Base-by-base conservation (phyloP, 2,888 invertebrate genomes). In the Rhagonycha fulva region DNA sequence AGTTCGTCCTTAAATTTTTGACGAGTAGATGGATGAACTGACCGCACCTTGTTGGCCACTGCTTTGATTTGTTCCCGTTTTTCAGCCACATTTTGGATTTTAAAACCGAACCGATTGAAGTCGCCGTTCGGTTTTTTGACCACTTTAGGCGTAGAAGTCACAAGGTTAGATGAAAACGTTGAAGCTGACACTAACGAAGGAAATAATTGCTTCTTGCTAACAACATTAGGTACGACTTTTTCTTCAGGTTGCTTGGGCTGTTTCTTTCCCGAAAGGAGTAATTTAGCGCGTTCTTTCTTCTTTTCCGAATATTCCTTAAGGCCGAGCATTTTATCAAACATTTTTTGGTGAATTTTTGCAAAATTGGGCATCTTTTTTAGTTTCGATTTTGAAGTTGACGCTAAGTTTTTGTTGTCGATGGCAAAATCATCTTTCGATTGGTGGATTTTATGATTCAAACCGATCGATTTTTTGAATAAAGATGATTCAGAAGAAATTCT, bases 291-390 rank as follows among this genome's bases (percentile, higher is more conserved):
- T 80, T 84, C 83, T 14, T 88, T 89, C 82, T 86, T 88, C 75
- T 90, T 80, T 83, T 86, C 84, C 84, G 91, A 89, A 83, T 92
- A 90, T 82, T 94, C 92, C 62, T 89, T 86, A 14, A 94, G 84
- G 12, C 92, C 93, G 87, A 94, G 93, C 92, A 94, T 92, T 87
- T 90, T 90, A 28, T 89, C 89, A 82, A 92, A 93, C 71, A 90
- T 89, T 82, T 89, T 91, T 84, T 92, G 89, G 83, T 94, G 94
- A 71, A 94, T 89, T 4, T 91, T 90, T 0, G 91, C 90, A 85
- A 94, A 94, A 87, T 94, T 92, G 0, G 94, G 94, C 84, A 93
- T 86, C 87, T 91, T 92, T 5, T 88, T 91, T 28, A 70, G 26
- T 32, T 76, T 74, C 19, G 68, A 14, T 9, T 12, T 61, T 14